Evolutionary conservation across 23 tunicate genomes (phyloP), one percentile per base, ranked within the genome.

Genomic region (Corella eumyota): DNA sequence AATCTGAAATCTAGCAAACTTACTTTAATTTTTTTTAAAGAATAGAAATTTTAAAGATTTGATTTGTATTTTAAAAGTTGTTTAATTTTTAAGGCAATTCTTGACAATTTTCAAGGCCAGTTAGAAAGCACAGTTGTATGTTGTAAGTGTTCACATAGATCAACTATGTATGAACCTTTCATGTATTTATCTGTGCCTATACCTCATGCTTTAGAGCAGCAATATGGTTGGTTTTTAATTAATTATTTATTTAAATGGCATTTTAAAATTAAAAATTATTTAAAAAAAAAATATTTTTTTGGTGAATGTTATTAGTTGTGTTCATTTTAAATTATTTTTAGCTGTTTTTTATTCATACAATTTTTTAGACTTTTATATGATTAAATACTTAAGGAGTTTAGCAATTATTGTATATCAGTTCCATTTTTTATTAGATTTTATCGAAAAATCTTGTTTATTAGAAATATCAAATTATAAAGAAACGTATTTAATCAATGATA

Each of bases 121-220:
- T 34, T 75, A 35, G 82, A 75, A 36, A 75, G 82, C 64, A 67
- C 71, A 13, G 82, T 75, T 4, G 54, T 67, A 22, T 75, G 82
- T 56, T 75, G 65, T 37, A 66, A 75, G 56, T 75, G 82, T 38
- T 49, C 48, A 27, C 60, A 63, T 24, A 58, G 30, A 13, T 75
- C 82, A 0, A 58, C 52, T 6, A 75, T 50, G 25, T 66, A 75
- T 30, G 82, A 75, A 68, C 82, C 82, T 30, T 75, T 75, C 34
- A 75, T 75, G 82, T 75, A 75, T 33, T 51, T 75, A 22, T 75
- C 82, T 0, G 64, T 75, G 1, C 82, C 82, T 21, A 66, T 75
- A 3, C 82, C 82, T 37, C 72, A 75, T 36, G 82, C 82, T 17
- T 36, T 75, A 22, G 64, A 75, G 35, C 1, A 24, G 2, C 15